A percentile compares a stretch with the other conserved stretches of the same genome.
Evolutionary conservation across 2,113 vertebrate species (phyloP).

Genomic region (Psilopogon haemacephalus): DNA sequence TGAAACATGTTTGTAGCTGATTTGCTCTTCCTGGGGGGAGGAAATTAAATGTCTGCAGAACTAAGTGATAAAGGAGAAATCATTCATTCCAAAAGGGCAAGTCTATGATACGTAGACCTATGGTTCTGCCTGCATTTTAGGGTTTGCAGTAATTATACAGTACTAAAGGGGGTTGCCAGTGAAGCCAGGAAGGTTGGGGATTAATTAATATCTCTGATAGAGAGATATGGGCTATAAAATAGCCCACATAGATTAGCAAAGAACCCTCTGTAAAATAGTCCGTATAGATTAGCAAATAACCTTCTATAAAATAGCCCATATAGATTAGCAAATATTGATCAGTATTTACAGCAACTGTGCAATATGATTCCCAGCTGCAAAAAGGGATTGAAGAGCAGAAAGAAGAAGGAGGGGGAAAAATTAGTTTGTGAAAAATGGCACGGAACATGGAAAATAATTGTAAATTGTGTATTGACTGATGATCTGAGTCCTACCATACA

Average conservation of each 20-base stretch:
- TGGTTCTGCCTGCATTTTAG: not conserved
- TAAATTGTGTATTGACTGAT: not conserved
- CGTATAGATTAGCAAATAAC: not conserved
- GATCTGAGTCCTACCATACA: not conserved
- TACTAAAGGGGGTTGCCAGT: not conserved
- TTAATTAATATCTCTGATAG: not conserved
- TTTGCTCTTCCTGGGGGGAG: not conserved
- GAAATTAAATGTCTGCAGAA: not conserved
- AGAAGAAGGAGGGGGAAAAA: not conserved
- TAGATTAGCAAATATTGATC: not conserved
- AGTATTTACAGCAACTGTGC: not conserved
- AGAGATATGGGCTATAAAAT: not conserved
- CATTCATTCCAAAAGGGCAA: not conserved
- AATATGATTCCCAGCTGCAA: not conserved
- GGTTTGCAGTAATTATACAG: accelerated
- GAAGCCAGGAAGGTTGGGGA: not conserved
- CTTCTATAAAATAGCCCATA: not conserved
- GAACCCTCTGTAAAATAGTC: too few relatives aligned
- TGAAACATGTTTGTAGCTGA: not conserved
- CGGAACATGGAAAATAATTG: not conserved
- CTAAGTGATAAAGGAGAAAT: not conserved
- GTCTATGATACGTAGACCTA: not conserved
- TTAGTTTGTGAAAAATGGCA: not conserved
- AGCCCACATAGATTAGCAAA: too few relatives aligned
- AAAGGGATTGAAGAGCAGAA: not conserved